These are phyloP conservation scores for Petrocephalus schoutedeni DNA, from an alignment of 2,797 vertebrate species.

Conservation along the genomic window DNA sequence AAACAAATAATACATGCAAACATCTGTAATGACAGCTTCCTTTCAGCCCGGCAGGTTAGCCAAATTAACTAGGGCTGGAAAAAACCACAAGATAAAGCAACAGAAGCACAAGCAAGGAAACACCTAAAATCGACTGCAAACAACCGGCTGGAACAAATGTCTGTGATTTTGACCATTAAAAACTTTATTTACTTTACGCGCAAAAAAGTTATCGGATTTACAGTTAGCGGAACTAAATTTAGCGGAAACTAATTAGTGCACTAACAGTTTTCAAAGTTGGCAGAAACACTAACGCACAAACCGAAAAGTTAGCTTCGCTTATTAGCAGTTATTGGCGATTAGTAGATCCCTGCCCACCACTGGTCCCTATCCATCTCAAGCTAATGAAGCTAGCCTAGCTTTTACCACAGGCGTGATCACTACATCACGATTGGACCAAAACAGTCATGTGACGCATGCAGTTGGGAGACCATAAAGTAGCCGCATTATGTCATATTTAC, in stretches of 20 bases:
- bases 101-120: neutral
- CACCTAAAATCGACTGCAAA: neutral
- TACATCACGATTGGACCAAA: neutral
- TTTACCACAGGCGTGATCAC: neutral
- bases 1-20: neutral
- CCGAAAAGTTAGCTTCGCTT: neutral
- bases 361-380: neutral
- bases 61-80: neutral
- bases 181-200: neutral
- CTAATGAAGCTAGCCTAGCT: neutral
- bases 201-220: neutral
- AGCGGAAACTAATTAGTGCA: neutral
- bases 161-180: neutral
- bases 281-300: neutral
- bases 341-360: neutral
- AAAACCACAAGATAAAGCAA: neutral
- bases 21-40: neutral
- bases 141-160: neutral
- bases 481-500: neutral
- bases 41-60: neutral
- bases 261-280: neutral
- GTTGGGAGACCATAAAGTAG: neutral
- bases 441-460: neutral
- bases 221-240: neutral
- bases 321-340: neutral